These are phyloP conservation scores for Pristionchus maxplancki DNA, from an alignment of 2,888 invertebrate genomes.

Conservation along the genomic window DNA sequence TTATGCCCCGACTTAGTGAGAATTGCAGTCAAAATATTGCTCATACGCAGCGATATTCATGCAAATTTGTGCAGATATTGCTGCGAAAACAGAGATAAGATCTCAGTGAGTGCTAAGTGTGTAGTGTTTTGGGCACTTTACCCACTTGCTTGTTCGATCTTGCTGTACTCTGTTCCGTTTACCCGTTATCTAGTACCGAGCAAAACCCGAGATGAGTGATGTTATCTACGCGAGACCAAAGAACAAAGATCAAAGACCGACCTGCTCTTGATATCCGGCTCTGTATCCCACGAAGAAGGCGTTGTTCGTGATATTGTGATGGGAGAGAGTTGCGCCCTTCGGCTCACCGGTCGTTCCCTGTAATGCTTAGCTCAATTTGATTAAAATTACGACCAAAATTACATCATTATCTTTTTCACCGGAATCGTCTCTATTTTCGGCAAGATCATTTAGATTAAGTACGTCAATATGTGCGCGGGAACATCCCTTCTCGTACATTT, in stretches of 20 bases:
- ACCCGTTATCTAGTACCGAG: not conserved
- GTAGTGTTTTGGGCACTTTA: not conserved
- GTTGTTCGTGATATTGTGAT: constrained; percentile 87
- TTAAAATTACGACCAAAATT: not conserved
- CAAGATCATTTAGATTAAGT: not conserved
- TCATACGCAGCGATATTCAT: not conserved
- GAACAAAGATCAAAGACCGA: constrained; percentile 46
- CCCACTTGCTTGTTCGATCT: not conserved
- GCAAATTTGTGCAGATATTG: not conserved
- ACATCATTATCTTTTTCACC: not conserved
- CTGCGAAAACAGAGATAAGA: not conserved
- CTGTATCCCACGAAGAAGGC: constrained; percentile 83
- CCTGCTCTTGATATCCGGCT: constrained; percentile 78
- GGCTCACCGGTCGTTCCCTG: constrained; percentile 88
- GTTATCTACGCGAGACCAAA: not conserved
- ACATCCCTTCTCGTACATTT: not conserved
- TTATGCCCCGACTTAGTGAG: not conserved
- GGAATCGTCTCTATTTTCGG: not conserved
- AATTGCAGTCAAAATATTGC: not conserved
- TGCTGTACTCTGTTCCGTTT: not conserved
- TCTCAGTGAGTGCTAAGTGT: not conserved
- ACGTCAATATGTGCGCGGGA: not conserved
- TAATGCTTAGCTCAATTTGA: constrained; percentile 18
- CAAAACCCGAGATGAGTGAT: not conserved
- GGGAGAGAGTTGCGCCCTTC: constrained; percentile 84